A percentile compares a stretch with the other conserved stretches of the same genome.
Evolutionary conservation across 37 sponge, comb jelly and placozoan species (phyloP).

Genomic region (Theonella swinhoei): DNA sequence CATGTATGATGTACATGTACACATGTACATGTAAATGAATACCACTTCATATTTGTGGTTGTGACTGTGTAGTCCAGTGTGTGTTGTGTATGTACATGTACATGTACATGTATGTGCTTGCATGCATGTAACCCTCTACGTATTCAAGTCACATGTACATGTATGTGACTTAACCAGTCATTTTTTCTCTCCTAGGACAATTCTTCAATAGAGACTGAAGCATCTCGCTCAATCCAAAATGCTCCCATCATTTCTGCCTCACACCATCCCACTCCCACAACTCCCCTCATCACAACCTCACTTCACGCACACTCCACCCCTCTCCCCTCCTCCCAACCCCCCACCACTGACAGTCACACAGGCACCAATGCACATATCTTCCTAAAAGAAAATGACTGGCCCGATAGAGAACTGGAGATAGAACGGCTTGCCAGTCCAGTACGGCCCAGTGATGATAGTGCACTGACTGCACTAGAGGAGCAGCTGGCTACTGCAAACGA

Average conservation of each 20-base stretch:
- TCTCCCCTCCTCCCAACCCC: neutral
- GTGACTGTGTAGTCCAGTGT: neutral
- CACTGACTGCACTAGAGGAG: neutral
- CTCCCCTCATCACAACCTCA: neutral
- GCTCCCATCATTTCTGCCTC: neutral
- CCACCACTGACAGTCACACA: neutral
- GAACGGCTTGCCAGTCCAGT: neutral
- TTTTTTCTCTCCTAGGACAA: neutral
- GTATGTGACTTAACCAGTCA: neutral
- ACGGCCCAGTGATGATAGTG: neutral
- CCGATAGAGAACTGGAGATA: neutral
- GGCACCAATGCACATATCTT: neutral
- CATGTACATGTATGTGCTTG: slow-evolving; percentile 2
- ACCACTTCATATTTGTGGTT: neutral
- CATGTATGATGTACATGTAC: too few species aligned
- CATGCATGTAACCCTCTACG: slow-evolving; percentile 1
- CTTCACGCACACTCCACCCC: neutral
- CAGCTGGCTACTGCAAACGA: neutral
- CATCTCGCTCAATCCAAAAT: neutral
- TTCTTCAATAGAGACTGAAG: neutral
- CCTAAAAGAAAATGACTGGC: neutral
- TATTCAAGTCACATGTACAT: slow-evolving; percentile 21
- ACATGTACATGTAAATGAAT: too few species aligned
- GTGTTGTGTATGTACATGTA: neutral
- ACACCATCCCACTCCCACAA: neutral